phyloP scores from a whole-genome alignment of 2,113 vertebrate species.

The Nematolebias whitei region DNA sequence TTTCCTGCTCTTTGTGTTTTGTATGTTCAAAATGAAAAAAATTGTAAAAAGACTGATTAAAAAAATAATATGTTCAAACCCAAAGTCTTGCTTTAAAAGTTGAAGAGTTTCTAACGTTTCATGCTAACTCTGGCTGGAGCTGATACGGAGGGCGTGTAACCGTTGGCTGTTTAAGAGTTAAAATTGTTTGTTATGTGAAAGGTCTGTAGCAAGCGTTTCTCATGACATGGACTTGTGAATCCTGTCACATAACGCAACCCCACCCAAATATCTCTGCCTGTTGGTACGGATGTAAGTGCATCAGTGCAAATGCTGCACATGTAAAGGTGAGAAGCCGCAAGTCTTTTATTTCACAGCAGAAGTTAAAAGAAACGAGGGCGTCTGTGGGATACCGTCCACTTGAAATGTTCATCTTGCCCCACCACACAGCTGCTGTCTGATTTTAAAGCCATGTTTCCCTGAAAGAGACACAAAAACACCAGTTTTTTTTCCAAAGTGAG shows the following conservation, averaged over 20 bases:
- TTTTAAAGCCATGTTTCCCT: conserved; percentile 19
- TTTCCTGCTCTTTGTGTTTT: no score
- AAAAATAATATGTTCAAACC: no score
- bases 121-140: not conserved
- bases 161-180: not conserved
- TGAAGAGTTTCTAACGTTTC: not conserved
- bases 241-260: conserved; percentile 47
- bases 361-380: conserved; percentile 19
- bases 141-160: not conserved
- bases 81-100: no score
- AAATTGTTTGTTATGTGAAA: not conserved
- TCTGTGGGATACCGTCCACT: not conserved
- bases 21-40: no score
- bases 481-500: not conserved
- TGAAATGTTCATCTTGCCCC: conserved; percentile 1
- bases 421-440: conserved; percentile 26
- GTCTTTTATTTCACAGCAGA: conserved; percentile 17
- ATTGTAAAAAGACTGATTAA: no score
- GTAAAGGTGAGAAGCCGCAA: conserved; percentile 71
- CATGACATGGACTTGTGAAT: conserved; percentile 44
- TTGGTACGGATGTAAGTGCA: conserved; percentile 4
- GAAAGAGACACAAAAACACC: not conserved
- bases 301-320: conserved; percentile 7
- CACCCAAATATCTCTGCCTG: conserved; percentile 48
- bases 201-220: conserved; percentile 5